Conservation (phyloP, 1,140 invertebrate species). For the Diorhabda elongata region DNA sequence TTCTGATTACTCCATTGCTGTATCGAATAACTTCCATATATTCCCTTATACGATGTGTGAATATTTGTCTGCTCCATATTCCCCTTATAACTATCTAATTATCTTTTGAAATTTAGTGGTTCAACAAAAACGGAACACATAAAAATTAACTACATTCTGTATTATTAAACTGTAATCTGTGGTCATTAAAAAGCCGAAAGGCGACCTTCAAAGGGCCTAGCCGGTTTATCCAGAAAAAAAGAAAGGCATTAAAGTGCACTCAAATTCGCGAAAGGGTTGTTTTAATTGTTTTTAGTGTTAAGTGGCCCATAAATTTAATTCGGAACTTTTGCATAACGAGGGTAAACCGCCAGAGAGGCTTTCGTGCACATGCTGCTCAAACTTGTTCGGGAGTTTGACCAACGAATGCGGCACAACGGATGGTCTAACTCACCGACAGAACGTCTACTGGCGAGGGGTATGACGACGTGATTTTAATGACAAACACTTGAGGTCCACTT, state of each 20-base stretch:
- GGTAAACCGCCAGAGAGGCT: conserved; percentile 26
- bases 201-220: neutral
- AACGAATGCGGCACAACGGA: conserved; percentile 16
- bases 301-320: conserved; percentile 29
- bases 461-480: conserved; percentile 36
- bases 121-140: too few species aligned
- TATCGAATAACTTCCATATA: too few species aligned
- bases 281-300: conserved; percentile 28
- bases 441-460: conserved; percentile 12
- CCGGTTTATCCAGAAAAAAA: conserved; percentile 7
- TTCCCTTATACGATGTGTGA: too few species aligned
- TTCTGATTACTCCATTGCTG: too few species aligned
- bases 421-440: neutral
- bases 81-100: too few species aligned
- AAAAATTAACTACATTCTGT: too few species aligned
- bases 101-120: too few species aligned
- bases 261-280: conserved; percentile 22
- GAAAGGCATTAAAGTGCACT: conserved; percentile 19
- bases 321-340: conserved; percentile 36
- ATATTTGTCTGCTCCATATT: too few species aligned
- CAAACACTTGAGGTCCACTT: conserved; percentile 23
- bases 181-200: neutral
- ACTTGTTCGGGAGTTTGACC: conserved; percentile 25
- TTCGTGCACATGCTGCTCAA: conserved; percentile 24
- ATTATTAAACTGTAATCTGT: too few species aligned